phyloP scores from a whole-genome alignment of 2,113 vertebrate species.

The Casuarius casuarius region DNA sequence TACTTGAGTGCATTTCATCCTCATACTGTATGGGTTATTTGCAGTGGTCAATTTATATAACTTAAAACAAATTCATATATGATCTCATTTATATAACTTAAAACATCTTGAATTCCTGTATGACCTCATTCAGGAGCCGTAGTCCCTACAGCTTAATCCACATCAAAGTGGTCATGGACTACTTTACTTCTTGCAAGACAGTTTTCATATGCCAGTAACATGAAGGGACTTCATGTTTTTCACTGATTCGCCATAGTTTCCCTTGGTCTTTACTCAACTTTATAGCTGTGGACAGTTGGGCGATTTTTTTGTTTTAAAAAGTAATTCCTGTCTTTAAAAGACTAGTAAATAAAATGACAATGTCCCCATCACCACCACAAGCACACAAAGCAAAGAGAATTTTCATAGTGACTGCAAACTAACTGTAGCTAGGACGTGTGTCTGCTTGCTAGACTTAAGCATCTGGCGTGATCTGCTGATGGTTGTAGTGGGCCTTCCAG shows the following conservation, averaged over 20 bases:
- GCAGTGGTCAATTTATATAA: not conserved
- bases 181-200: not conserved
- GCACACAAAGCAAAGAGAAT: not conserved
- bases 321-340: not conserved
- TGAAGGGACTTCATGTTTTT: not conserved
- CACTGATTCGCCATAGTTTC: not conserved
- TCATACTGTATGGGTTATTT: not conserved
- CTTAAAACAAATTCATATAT: too few species aligned
- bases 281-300: not conserved
- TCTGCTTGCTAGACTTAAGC: not conserved
- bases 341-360: not conserved
- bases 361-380: not conserved
- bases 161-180: not conserved
- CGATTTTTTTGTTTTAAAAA: not conserved
- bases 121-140: not conserved
- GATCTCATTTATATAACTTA: not conserved
- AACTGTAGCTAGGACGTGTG: not conserved
- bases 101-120: not conserved
- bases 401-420: not conserved
- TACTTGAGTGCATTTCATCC: not conserved
- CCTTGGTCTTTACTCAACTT: not conserved
- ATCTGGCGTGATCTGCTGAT: not conserved
- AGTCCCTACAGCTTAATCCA: not conserved
- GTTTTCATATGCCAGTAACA: not conserved
- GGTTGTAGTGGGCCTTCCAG: not conserved